phyloP scores from a whole-genome alignment of 30 jellyfish, hydroid and myxozoan species.

The Sanderia malayensis region DNA sequence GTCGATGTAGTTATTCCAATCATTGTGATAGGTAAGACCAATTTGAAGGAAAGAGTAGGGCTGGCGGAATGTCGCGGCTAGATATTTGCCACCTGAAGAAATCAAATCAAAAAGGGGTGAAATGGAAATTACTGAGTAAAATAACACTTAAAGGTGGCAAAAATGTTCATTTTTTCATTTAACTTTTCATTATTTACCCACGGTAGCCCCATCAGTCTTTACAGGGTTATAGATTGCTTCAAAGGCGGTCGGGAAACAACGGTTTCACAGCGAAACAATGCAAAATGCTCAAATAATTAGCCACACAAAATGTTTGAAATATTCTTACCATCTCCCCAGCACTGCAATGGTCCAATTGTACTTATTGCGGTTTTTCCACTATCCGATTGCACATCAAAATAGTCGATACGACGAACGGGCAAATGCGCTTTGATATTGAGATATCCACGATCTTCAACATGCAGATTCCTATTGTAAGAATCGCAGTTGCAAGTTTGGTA shows the following conservation, averaged over 20 bases:
- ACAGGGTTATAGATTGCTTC: no score
- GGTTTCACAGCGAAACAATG: no score
- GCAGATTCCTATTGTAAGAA: conserved; percentile 8
- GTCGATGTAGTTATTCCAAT: conserved; percentile 66
- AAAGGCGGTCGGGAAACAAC: no score
- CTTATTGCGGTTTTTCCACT: conserved; percentile 63
- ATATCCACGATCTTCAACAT: conserved; percentile 79
- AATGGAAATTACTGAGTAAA: no score
- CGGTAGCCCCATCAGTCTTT: no score
- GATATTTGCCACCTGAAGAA: no score
- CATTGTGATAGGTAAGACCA: conserved; percentile 75
- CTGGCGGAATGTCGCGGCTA: conserved; percentile 91
- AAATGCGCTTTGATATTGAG: conserved; percentile 83
- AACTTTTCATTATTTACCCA: no score
- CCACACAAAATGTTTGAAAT: no score
- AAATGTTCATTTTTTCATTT: no score
- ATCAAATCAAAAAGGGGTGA: no score
- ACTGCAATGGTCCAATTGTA: conserved; percentile 85
- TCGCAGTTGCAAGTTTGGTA: conserved; percentile 86
- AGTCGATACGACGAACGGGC: conserved; percentile 86
- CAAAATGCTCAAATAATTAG: no score
- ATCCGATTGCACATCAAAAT: conserved; percentile 72
- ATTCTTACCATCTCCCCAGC: conserved; percentile 93
- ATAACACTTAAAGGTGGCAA: no score
- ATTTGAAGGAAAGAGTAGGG: conserved; percentile 85